Base-by-base conservation (phyloP, 2,888 invertebrate species). In the Andrena dorsata region DNA sequence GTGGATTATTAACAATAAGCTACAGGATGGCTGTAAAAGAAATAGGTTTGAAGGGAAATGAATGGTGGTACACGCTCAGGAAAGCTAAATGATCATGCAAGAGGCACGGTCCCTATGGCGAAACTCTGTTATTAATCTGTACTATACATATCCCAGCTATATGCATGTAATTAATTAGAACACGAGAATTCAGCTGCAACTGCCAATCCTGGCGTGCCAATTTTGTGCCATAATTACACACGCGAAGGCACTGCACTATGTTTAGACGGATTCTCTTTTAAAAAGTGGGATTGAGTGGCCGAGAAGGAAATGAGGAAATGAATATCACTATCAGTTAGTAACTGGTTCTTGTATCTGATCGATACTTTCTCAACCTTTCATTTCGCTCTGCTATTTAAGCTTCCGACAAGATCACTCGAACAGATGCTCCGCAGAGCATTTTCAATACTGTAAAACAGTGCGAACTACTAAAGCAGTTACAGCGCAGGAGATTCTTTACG, bases 351-450 rank as follows among this genome's bases (percentile, higher is more conserved):
- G 47, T 47, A 23, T 66, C 41, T 32, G 28, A 53, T 66, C 30
- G 30, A 41, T 64, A 79, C 77, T 79, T 79, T 79, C 77, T 32
- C 69, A 26, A 58, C 64, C 77, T 69, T 71, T 72, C 64, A 58
- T 58, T 26, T 26, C 23, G 32, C 64, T 76, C 56, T n/a, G 68
- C 53, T 78, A 16, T 32, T 69, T 20, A 30, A 47, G 28, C 49
- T 26, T n/a, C n/a, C 13, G 1, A 5, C 0, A 0, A 16, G 16
- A 41, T 41, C 41, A 5, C 16, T 41, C 4, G 41, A 5, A 41
- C 16, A 41, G 41, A 41, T 16, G 41, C 41, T 41, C 16, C 5
- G 16, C 16, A 5, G 4, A 41, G 41, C 1, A 4, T 16, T 41
- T 41, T 41, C 16, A 4, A 16, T 16, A 4, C 13, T 1, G 41